phyloP scores from a whole-genome alignment of 2,888 invertebrate species.

The Protodeltote pygarga region DNA sequence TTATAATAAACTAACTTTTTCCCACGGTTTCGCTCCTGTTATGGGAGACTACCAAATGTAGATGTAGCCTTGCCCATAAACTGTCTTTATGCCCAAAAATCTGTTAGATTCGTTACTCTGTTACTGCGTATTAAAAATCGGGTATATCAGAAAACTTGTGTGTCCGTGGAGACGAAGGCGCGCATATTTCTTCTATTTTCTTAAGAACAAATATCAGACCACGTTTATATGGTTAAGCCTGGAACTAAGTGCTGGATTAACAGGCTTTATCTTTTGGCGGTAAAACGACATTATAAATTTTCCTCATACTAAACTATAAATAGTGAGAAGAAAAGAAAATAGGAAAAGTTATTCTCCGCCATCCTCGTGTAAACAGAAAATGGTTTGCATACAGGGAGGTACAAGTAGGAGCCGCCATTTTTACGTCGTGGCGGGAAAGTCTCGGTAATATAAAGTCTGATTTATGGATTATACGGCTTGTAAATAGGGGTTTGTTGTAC shows the following conservation, averaged over 20 bases:
- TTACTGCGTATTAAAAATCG: too few species aligned
- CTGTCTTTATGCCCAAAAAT: too few species aligned
- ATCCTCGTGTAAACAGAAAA: slow-evolving; percentile 54
- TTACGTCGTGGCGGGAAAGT: slow-evolving; percentile 9
- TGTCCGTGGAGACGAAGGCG: too few species aligned
- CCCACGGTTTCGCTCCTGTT: too few species aligned
- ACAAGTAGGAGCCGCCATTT: slow-evolving; percentile 33
- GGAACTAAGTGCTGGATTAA: slow-evolving; percentile 1
- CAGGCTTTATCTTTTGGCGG: background rate
- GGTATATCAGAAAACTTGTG: too few species aligned
- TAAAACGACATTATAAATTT: slow-evolving; percentile 20
- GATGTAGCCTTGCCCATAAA: too few species aligned
- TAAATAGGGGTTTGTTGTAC: slow-evolving; percentile 22
- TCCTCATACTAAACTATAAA: slow-evolving; percentile 29
- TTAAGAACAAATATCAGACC: too few species aligned
- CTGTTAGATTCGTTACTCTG: too few species aligned
- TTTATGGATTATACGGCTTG: slow-evolving; percentile 18
- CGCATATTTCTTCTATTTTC: too few species aligned
- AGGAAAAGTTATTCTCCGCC: slow-evolving; percentile 58
- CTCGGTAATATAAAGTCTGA: slow-evolving; percentile 29
- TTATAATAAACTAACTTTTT: too few species aligned
- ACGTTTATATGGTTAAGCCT: background rate
- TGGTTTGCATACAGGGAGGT: slow-evolving; percentile 54
- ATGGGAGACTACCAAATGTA: too few species aligned
- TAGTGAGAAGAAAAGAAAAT: slow-evolving; percentile 46